A percentile compares a stretch with the other conserved stretches of the same genome.
Conservation (phyloP, 92 coral and sea anemone species). For the Epizoanthus rinbou region DNA sequence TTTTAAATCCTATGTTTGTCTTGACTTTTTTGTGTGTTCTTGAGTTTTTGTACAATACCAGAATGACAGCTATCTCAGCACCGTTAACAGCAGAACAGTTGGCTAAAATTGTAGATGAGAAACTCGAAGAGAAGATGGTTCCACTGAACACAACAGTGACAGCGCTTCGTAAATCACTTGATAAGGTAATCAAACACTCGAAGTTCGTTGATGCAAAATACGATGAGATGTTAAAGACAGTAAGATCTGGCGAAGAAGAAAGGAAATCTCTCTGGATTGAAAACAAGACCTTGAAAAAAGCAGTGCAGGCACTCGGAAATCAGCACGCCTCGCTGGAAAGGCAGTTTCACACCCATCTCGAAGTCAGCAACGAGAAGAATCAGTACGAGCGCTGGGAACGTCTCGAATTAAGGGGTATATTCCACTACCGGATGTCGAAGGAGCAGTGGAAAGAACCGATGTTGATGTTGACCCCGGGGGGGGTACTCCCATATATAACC, state of each 20-base stretch:
- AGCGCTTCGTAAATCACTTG: conserved; percentile 29
- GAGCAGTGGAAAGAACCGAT: too few species aligned
- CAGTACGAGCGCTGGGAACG: conserved; percentile 33
- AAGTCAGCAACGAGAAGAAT: conserved; percentile 28
- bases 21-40: not conserved
- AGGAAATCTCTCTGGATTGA: conserved; percentile 43
- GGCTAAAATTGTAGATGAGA: conserved; percentile 21
- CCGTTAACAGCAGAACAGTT: conserved; percentile 20
- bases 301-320: conserved; percentile 15
- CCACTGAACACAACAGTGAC: conserved; percentile 42
- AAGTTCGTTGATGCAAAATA: conserved; percentile 30
- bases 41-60: not conserved
- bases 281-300: conserved; percentile 35
- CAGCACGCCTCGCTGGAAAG: conserved; percentile 33
- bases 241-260: conserved; percentile 32
- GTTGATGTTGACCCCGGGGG: too few species aligned
- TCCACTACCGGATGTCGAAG: too few species aligned
- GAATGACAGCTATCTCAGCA: conserved; percentile 6
- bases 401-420: too few species aligned
- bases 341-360: conserved; percentile 17
- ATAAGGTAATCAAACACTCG: conserved; percentile 42
- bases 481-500: too few species aligned
- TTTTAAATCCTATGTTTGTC: too few species aligned
- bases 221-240: conserved; percentile 32
- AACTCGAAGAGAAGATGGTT: conserved; percentile 32